Evolutionary conservation across 1,140 invertebrate genomes (phyloP).

Genomic region (Rhopalosiphum padi): DNA sequence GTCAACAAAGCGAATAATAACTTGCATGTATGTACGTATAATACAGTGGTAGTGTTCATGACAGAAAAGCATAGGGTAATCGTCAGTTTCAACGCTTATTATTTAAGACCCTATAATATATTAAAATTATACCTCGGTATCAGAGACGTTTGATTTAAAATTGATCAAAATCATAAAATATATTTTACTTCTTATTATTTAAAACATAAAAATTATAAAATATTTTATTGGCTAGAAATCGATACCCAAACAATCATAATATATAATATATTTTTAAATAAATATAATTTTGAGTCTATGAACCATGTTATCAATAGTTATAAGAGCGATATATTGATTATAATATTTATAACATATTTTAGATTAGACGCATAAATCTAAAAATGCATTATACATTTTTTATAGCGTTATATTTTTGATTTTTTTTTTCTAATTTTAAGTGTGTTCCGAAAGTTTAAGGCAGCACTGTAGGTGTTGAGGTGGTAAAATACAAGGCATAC

Average conservation of each 20-base stretch:
- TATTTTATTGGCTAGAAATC: not conserved
- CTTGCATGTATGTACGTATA: too few species aligned
- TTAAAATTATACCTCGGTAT: too few species aligned
- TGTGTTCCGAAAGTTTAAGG: not conserved
- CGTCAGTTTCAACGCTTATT: too few species aligned
- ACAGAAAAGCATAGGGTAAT: too few species aligned
- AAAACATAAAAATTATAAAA: not conserved
- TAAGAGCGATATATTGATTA: too few species aligned
- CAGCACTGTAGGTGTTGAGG: not conserved
- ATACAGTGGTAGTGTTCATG: too few species aligned
- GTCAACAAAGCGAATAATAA: too few species aligned
- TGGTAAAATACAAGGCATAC: not conserved
- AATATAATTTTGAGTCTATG: not conserved
- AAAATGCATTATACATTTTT: not conserved
- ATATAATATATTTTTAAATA: not conserved
- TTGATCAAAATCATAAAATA: not conserved
- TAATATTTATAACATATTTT: not conserved
- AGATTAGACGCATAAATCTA: not conserved
- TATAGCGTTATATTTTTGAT: not conserved
- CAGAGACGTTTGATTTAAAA: not conserved
- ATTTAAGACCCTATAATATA: too few species aligned
- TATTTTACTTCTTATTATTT: not conserved
- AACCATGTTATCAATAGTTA: not conserved
- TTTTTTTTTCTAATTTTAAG: not conserved
- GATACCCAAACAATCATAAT: not conserved